These are phyloP conservation scores for Netelia virgata DNA, from an alignment of 2,888 invertebrate species.

Conservation along the genomic window DNA sequence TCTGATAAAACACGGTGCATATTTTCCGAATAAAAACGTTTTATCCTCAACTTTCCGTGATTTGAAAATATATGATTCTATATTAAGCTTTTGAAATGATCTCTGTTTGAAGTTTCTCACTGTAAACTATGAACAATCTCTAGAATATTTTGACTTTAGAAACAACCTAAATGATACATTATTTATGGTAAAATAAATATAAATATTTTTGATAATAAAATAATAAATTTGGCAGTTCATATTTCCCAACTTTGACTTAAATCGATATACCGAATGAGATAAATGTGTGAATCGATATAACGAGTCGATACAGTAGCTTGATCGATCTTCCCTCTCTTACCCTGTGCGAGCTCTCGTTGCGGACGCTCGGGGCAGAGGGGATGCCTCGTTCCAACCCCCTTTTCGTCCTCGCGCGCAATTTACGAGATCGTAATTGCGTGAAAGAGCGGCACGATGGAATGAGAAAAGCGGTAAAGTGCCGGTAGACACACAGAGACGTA, in stretches of 20 bases:
- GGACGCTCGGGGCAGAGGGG: conserved; percentile 29
- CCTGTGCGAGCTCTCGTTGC: conserved; percentile 12
- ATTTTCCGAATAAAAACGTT: too few species aligned
- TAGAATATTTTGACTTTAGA: too few species aligned
- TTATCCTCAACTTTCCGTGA: too few species aligned
- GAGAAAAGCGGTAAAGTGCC: conserved; percentile 66
- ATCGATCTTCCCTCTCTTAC: conserved; percentile 1
- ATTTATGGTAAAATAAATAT: too few species aligned
- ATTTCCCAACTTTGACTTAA: neutral
- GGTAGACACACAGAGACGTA: conserved; percentile 68
- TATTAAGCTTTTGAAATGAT: too few species aligned
- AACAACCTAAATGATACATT: too few species aligned
- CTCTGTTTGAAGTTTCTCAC: too few species aligned
- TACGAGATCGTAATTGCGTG: conserved; percentile 77
- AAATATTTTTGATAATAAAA: too few species aligned
- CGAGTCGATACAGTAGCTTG: conserved; percentile 65
- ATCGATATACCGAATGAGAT: conserved; percentile 9
- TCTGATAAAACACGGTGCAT: too few species aligned
- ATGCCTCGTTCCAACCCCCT: conserved; percentile 33
- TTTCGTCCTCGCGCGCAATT: conserved; percentile 74
- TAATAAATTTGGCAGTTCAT: neutral
- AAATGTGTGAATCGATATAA: conserved; percentile 63
- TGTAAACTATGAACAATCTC: too few species aligned
- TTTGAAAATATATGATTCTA: too few species aligned
- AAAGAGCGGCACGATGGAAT: conserved; percentile 71